Evolutionary conservation across 1,140 invertebrate species (phyloP).

Genomic region (Penaeus japonicus): DNA sequence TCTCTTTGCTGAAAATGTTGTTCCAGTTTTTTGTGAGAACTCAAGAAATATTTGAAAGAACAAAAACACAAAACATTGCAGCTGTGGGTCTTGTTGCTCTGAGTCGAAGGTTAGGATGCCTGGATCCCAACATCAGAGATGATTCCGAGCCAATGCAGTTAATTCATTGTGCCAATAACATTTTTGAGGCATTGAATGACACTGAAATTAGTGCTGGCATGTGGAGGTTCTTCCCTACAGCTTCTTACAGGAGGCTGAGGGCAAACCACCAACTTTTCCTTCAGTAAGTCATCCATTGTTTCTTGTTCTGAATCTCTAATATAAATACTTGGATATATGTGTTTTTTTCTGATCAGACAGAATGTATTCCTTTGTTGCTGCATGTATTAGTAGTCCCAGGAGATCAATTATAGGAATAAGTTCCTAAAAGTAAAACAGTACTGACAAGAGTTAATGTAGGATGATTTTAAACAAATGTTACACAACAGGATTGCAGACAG

Average conservation of each 20-base stretch:
- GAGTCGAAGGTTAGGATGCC: slow-evolving; percentile 16
- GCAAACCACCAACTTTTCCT: slow-evolving; percentile 17
- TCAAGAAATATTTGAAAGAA: not conserved
- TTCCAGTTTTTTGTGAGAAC: not conserved
- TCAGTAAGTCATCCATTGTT: not conserved
- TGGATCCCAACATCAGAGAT: not conserved
- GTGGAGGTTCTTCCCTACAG: slow-evolving; percentile 22
- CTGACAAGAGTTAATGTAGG: too few relatives aligned
- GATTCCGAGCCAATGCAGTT: slow-evolving; percentile 32
- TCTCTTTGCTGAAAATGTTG: not conserved
- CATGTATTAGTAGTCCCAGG: too few relatives aligned
- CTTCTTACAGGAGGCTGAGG: not conserved
- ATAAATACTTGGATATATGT: not conserved
- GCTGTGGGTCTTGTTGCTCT: slow-evolving; percentile 35
- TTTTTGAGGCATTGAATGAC: slow-evolving; percentile 1
- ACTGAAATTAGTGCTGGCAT: slow-evolving; percentile 1
- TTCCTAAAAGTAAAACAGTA: not conserved
- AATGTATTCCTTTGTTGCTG: too few relatives aligned
- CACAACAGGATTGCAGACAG: not conserved
- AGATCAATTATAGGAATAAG: not conserved
- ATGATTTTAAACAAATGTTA: not conserved
- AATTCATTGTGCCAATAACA: not conserved
- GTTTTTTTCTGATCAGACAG: not conserved
- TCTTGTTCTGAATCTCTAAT: not conserved
- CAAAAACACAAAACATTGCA: not conserved